These are phyloP conservation scores for Spisula subtruncata DNA, from an alignment of 2,888 invertebrate species.

Conservation along the genomic window DNA sequence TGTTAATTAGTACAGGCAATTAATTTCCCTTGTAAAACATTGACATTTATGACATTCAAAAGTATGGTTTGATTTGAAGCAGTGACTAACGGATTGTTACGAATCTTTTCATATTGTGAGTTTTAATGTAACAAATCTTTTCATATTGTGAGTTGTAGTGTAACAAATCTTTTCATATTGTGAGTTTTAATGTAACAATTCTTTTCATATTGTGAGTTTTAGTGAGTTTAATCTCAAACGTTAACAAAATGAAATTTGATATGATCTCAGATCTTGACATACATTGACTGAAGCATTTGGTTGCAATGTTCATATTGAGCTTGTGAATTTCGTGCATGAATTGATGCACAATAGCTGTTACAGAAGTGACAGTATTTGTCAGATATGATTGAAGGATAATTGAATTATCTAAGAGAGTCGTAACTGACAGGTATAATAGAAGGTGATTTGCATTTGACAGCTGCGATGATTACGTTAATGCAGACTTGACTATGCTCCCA, in stretches of 20 bases:
- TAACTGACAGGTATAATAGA: constrained; percentile 63
- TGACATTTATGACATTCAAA: too few species aligned
- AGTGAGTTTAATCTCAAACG: background rate
- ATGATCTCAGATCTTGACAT: background rate
- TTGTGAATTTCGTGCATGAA: constrained; percentile 2
- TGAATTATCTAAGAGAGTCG: constrained; percentile 38
- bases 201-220: background rate
- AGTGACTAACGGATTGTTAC: too few species aligned
- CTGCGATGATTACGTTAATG: constrained; percentile 53
- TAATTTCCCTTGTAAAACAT: too few species aligned
- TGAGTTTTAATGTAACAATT: background rate
- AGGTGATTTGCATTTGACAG: constrained; percentile 66
- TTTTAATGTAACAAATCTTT: too few species aligned
- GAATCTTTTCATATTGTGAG: too few species aligned
- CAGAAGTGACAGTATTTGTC: constrained; percentile 40
- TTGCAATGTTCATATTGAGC: background rate
- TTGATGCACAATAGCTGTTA: constrained; percentile 1
- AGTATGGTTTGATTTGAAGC: too few species aligned
- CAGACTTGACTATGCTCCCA: constrained; percentile 26
- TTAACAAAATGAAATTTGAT: too few species aligned
- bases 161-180: background rate
- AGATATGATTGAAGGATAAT: constrained; percentile 43
- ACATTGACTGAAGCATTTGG: background rate
- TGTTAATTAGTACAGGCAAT: too few species aligned
- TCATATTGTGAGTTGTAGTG: too few species aligned